Base-by-base conservation (phyloP, 2,113 vertebrate genomes). In the Rissa tridactyla region DNA sequence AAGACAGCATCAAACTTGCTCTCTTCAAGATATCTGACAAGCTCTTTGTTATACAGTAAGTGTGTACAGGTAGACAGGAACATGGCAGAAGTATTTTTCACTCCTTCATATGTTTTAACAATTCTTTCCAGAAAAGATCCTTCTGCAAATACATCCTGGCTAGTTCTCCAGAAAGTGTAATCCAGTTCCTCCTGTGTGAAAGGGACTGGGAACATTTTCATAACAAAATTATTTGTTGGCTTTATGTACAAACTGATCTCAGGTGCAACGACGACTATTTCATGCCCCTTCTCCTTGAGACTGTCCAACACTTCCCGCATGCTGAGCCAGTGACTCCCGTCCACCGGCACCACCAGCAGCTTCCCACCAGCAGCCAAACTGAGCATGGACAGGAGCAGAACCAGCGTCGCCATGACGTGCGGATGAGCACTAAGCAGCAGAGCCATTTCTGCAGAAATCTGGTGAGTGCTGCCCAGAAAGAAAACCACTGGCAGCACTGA, bases 291-390 rank as follows among this genome's bases (percentile, higher is more conserved):
- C 38, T 94, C 95, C 10, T 80, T 89, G 66, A 99, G 86, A 66
- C 96, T 82, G 3, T 98, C 96, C 44, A 98, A 25, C 13, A 98
- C 49, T 2, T 98, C 94, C 5, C 89, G 87, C 25, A 99, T 76
- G 27, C 98, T 98, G 51, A 99, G 96, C 99, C 99, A 99, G 21
- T 98, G 99, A 65, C 99, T 99, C 38, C 99, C 99, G 0, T 99
- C 99, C 68, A 98, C 22, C 0, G 99, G 99, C 14, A 99, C 46
- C 92, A 99, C 97, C 82, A 99, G 89, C 61, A 99, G 66, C 47
- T 97, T 99, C 22, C 98, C 98, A 4, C 92, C 96, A 26, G 72
- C 81, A 32, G 90, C 87, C 76, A 76, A 23, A 14, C 30, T 11
- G 38, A 92, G 42, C 25, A 4, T 8, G 6, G 5, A 18, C 25